phyloP scores from a whole-genome alignment of 2,113 vertebrate species.

The Microtus richardsoni region DNA sequence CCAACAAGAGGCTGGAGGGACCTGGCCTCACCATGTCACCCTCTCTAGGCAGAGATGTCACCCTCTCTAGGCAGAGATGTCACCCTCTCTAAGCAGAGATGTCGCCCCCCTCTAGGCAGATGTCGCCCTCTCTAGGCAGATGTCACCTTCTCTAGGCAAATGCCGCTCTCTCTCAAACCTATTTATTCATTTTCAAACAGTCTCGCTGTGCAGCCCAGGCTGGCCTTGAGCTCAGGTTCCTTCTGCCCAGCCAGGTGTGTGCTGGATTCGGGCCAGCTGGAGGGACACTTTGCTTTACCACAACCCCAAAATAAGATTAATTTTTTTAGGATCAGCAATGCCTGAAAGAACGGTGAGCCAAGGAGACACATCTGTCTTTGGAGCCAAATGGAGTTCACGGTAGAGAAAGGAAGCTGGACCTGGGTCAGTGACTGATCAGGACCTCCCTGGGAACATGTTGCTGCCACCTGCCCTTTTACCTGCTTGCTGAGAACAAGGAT shows the following conservation, averaged over 20 bases:
- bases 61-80: not conserved
- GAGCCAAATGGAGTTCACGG: not conserved
- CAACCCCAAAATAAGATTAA: constrained; percentile 75
- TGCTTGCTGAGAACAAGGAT: constrained; percentile 80
- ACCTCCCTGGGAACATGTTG: not conserved
- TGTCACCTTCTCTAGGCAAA: too few relatives aligned
- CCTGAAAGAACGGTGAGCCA: constrained; percentile 34
- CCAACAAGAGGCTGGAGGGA: too few relatives aligned
- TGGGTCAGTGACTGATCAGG: not conserved
- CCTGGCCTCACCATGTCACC: not conserved
- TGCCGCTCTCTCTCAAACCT: not conserved
- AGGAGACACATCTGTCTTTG: not conserved
- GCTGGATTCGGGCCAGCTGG: too few relatives aligned
- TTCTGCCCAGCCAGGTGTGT: not conserved
- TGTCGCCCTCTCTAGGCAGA: too few relatives aligned
- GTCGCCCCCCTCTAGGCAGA: too few relatives aligned
- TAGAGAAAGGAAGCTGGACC: not conserved
- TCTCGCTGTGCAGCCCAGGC: not conserved
- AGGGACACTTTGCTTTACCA: constrained; percentile 73
- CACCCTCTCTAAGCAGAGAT: not conserved
- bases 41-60: not conserved
- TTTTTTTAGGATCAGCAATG: constrained; percentile 80
- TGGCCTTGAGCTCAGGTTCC: not conserved
- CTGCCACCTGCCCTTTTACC: constrained; percentile 44
- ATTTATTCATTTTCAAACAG: not conserved